Evolutionary conservation across 2,888 invertebrate species (phyloP).

Genomic region (Agonopterix arenella): DNA sequence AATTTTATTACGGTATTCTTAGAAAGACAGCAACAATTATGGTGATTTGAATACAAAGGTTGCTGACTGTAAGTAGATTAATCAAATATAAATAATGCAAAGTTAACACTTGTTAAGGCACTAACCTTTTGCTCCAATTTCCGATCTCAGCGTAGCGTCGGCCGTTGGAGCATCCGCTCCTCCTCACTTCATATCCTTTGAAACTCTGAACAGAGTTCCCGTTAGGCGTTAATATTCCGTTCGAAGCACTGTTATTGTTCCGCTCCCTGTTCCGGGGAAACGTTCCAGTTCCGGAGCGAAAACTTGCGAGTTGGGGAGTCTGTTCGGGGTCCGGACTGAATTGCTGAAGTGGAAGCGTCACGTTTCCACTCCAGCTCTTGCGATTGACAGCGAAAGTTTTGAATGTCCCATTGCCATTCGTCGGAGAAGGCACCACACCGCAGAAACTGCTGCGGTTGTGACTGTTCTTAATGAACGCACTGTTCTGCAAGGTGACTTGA

Average conservation of each 20-base stretch:
- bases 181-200: slow-evolving; percentile 73
- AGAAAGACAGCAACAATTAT: background rate
- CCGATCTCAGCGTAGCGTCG: slow-evolving; percentile 78
- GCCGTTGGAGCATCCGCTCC: slow-evolving; percentile 70
- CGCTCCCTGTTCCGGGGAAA: slow-evolving; percentile 70
- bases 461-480: slow-evolving; percentile 71
- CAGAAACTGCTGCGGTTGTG: slow-evolving; percentile 74
- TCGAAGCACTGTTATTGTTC: slow-evolving; percentile 63
- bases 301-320: slow-evolving; percentile 64
- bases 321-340: slow-evolving; percentile 58
- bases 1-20: background rate
- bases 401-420: slow-evolving; percentile 62
- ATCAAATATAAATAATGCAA: background rate
- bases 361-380: slow-evolving; percentile 75
- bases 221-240: slow-evolving; percentile 73
- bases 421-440: slow-evolving; percentile 64
- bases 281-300: slow-evolving; percentile 69
- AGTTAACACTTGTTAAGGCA: slow-evolving; percentile 7
- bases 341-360: slow-evolving; percentile 69
- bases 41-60: background rate
- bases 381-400: slow-evolving; percentile 72
- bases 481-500: slow-evolving; percentile 64
- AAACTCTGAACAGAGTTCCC: slow-evolving; percentile 67
- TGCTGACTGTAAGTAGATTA: too few relatives aligned
- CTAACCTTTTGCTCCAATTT: slow-evolving; percentile 76